Evolutionary conservation across 1,140 invertebrate species (phyloP), one percentile per base, ranked within the genome.

Genomic region (Lerema accius): DNA sequence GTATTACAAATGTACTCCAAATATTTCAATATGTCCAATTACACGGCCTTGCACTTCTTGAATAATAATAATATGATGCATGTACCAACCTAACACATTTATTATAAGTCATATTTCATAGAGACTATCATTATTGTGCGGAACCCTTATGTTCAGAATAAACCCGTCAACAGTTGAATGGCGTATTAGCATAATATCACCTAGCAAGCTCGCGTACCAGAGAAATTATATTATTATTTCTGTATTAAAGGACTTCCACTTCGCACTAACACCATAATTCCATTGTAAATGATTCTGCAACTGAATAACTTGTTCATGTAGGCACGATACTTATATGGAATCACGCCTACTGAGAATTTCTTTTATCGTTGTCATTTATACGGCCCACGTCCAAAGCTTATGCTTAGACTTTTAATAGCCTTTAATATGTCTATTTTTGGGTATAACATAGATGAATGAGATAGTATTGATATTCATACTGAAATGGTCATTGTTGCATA

Each of bases 121-220:
- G 9, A 43, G 11, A 3, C 37, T 14, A n/a, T 19, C 11, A 55
- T 43, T 15, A 14, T 7, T 43, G 9, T 15, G 17, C 16, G 9
- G 19, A 13, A 14, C 19, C 9, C 4, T 4, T 46, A 11, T 46
- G n/a, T 42, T 14, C 50, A 23, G 37, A 55, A 55, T 42, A 42
- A 28, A 42, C 37, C 11, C 5, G 19, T 42, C 50, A 32, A 63
- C 49, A 56, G 49, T 65, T 64, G 48, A 68, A 65, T 65, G 50
- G 19, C 32, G 42, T 66, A 78, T 76, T 73, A 76, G 64, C 72
- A 78, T 75, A 78, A 72, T 65, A 60, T 67, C 59, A 55, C 50
- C 35, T 16, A 51, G 43, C 40, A 40, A 42, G 49, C 16, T 19
- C 16, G 48, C 39, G 42, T 19, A 49, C 13, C 35, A 5, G 19